Conservation (phyloP, 64 coral and sea anemone species). For the Montipora capricornis region DNA sequence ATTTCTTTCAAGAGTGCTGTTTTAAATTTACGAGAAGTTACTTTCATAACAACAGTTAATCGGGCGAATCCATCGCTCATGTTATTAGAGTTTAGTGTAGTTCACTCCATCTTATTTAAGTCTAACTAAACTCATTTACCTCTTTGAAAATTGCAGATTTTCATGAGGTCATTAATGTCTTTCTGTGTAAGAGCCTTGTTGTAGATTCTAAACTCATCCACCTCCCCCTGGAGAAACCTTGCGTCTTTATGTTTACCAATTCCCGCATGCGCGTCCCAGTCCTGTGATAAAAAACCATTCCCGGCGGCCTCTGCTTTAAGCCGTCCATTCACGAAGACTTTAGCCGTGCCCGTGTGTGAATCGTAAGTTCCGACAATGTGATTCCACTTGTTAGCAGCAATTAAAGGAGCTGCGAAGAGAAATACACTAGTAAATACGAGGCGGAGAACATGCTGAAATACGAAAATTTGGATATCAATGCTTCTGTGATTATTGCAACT, state of each 20-base stretch:
- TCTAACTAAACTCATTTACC: conserved; percentile 21
- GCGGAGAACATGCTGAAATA: no score
- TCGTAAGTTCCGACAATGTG: conserved; percentile 85
- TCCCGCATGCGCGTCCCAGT: conserved; percentile 89
- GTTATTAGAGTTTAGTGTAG: no score
- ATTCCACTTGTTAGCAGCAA: conserved; percentile 85
- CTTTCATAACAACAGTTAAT: no score
- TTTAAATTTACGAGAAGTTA: no score
- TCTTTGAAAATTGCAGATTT: conserved; percentile 70
- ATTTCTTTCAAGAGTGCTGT: no score
- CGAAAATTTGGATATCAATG: no score
- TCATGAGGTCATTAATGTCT: conserved; percentile 73
- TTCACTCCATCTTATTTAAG: no score
- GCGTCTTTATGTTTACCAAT: conserved; percentile 79
- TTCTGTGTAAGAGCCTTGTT: conserved; percentile 67
- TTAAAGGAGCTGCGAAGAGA: conserved; percentile 64
- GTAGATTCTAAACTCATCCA: conserved; percentile 94
- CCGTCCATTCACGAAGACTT: conserved; percentile 80
- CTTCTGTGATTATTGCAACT: no score
- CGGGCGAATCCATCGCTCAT: no score
- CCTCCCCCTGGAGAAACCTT: conserved; percentile 85
- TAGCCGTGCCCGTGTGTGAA: conserved; percentile 75
- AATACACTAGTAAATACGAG: no score
- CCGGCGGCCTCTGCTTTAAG: conserved; percentile 80
- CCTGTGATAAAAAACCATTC: conserved; percentile 85